Evolutionary conservation across 2,797 vertebrate genomes (phyloP).

Genomic region (Ispidina picta): DNA sequence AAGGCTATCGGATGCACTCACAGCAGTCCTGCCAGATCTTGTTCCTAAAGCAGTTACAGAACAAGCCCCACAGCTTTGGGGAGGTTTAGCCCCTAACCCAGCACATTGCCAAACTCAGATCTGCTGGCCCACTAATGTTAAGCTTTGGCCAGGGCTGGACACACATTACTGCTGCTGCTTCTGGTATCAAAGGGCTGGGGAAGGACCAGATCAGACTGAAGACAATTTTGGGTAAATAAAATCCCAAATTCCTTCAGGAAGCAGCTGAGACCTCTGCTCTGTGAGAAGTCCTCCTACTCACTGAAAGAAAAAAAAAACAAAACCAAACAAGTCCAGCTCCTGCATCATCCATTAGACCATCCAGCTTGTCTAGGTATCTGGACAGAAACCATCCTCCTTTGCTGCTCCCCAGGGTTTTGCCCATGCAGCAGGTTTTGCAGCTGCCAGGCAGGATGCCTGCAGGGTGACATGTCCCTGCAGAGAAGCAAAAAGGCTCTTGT

Average conservation of each 20-base stretch:
- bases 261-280: not conserved
- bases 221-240: not conserved
- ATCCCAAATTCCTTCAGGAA: not conserved
- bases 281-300: not conserved
- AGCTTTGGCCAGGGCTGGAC: not conserved
- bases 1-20: not conserved
- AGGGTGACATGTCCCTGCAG: slow-evolving; percentile 13
- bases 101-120: not conserved
- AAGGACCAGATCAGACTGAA: not conserved
- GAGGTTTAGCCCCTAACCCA: not conserved
- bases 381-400: not conserved
- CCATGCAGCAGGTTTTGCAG: slow-evolving; percentile 4
- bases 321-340: not conserved
- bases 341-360: not conserved
- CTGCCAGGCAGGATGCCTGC: not conserved
- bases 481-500: not conserved
- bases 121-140: not conserved
- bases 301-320: not conserved
- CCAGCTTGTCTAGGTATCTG: not conserved
- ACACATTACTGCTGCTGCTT: not conserved
- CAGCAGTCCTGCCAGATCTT: not conserved
- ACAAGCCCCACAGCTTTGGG: not conserved
- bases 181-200: not conserved
- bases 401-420: not conserved
- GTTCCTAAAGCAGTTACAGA: not conserved